Base-by-base conservation (phyloP, 2,113 vertebrate genomes). In the Oreochromis spilurus region DNA sequence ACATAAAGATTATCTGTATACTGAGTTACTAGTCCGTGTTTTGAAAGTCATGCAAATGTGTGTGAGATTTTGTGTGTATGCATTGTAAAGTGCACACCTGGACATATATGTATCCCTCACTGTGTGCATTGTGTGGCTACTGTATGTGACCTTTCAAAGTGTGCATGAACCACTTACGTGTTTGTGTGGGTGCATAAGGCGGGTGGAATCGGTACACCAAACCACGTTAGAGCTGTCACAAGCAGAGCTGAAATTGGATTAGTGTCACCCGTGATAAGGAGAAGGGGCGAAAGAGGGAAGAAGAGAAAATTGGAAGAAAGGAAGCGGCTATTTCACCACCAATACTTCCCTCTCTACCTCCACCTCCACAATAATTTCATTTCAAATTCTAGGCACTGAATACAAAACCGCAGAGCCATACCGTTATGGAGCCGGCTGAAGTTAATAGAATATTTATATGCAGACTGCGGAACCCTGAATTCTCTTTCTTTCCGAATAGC, bases 371-470 rank as follows among this genome's bases (percentile, higher is more conserved):
- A 93, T 96, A 95, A 96, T 96, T 96, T 96, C 90, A 96, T 96
- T 96, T 96, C 91, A 93, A 91, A 95, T 95, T 94, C 95, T 91
- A 90, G 90, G 88, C 90, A 85, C 81, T 92, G 93, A 96, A 96
- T 95, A 94, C 92, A 93, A 93, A 93, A 96, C 82, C 60, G 89
- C 82, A 85, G 87, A 82, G 87, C 94, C 53, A 80, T 79, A 89
- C 87, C 83, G 91, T 94, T 94, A 95, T 93, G 88, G 92, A 95
- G 93, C 90, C 86, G 52, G 91, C 93, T 86, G 92, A 91, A 96
- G 93, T 95, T 96, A 95, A 96, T 96, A 94, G 95, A 96, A 96
- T 96, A 96, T 96, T 96, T 95, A 96, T 95, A 95, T 94, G 93
- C 94, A 91, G 93, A 93, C 91, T 91, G 88, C 86, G 62, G 86